Conservation (phyloP, 2,113 vertebrate genomes). For the Typhlomys cinereus region DNA sequence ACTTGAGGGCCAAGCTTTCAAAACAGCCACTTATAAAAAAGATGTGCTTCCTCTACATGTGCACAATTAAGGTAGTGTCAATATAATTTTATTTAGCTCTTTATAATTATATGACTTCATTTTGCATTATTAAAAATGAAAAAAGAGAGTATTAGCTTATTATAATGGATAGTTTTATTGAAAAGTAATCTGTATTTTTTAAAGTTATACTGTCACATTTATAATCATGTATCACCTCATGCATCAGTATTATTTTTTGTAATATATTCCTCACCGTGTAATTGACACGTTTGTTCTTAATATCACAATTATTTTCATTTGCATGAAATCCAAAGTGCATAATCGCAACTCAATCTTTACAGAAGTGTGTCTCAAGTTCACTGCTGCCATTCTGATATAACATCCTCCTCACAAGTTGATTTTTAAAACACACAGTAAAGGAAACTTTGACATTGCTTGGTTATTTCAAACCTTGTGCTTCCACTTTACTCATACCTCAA, state of each 20-base stretch:
- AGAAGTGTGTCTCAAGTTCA: background rate
- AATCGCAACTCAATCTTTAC: background rate
- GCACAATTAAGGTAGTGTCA: background rate
- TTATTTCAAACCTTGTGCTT: background rate
- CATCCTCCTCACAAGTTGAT: background rate
- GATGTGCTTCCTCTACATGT: too few species aligned
- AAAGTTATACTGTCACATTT: background rate
- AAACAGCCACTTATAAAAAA: background rate
- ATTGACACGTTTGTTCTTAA: background rate
- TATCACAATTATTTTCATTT: background rate
- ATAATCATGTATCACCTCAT: background rate
- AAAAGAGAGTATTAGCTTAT: background rate
- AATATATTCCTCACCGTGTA: too few species aligned
- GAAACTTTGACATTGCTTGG: background rate
- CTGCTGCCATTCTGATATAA: background rate
- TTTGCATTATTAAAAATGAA: background rate
- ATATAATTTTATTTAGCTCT: background rate
- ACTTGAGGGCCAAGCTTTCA: background rate
- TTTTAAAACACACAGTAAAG: conserved; percentile 6
- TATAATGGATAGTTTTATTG: background rate
- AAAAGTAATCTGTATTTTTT: background rate
- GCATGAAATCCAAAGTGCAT: conserved; percentile 12
- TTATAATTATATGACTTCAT: background rate
- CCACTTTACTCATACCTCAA: background rate
- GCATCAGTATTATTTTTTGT: background rate